Base-by-base conservation (phyloP, 2,888 invertebrate genomes). In the Chrysolina oricalcia region DNA sequence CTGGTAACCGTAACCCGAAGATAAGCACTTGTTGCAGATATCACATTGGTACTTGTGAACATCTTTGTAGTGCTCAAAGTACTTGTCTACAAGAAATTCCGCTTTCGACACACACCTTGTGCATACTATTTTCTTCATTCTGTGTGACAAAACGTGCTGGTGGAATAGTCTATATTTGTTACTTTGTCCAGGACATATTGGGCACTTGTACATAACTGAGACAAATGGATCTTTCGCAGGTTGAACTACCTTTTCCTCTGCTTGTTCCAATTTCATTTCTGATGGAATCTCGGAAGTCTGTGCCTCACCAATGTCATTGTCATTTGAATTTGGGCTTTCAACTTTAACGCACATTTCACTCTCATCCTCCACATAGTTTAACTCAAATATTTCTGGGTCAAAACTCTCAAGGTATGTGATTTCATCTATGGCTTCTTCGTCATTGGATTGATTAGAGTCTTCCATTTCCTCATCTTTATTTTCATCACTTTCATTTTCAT, bases 21-120 rank as follows among this genome's bases (percentile, higher is more conserved):
- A n/a, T 35, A 67, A 35, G 9, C 50, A 13, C 23, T 67, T 67
- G 19, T 67, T 17, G 19, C 67, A 67, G 35, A 67, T 67, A n/a
- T 43, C 40, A 35, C 67, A 67, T 17, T 67, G 48, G 35, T 50
- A 67, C 50, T 50, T 67, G 50, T 67, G 67, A 27, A 67, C 17
- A n/a, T 48, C 3, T n/a, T 50, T 67, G 23, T 67, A 67, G 17
- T 67, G 67, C 0, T 11, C 6, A 10, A 67, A 67, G 5, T 19
- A 67, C 13, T 67, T 50, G n/a, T 67, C 67, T 35, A n/a, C n/a
- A 6, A 2, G 9, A n/a, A 67, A 19, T 23, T 48, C 35, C n/a
- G 17, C 48, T n/a, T 48, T 48, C 4, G n/a, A 13, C 2, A 35
- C 2, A n/a, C 67, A 67, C 23, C 67, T 48, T 1, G 67, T 50